These are phyloP conservation scores for Standfussiana lucernea DNA, from an alignment of 2,888 invertebrate genomes.

Conservation along the genomic window DNA sequence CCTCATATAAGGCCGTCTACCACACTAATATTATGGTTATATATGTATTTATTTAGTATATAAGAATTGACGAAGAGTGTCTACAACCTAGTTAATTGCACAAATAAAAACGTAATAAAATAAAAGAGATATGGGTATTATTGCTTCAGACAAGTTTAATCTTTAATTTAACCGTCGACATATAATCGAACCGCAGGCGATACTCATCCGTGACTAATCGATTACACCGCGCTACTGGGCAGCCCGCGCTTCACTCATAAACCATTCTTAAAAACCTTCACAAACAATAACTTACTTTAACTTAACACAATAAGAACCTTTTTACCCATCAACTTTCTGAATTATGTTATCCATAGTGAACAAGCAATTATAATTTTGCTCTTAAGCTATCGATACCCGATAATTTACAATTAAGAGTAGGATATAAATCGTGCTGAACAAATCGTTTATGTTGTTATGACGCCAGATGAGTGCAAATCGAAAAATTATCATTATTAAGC, in stretches of 20 bases:
- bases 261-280: conserved; percentile 57
- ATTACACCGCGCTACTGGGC: conserved; percentile 83
- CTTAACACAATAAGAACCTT: conserved; percentile 48
- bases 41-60: conserved; percentile 1
- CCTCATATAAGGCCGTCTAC: conserved; percentile 35
- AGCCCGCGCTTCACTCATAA: conserved; percentile 69
- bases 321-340: conserved; percentile 40
- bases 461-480: conserved; percentile 57
- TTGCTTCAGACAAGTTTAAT: conserved; percentile 59
- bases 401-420: conserved; percentile 72
- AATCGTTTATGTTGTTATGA: conserved; percentile 58
- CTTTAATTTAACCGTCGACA: conserved; percentile 70
- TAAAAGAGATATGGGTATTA: conserved; percentile 40
- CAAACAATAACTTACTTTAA: conserved; percentile 61
- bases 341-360: conserved; percentile 58
- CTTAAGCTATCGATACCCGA: conserved; percentile 69
- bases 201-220: conserved; percentile 80
- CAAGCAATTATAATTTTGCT: conserved; percentile 67
- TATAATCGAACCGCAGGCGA: conserved; percentile 74
- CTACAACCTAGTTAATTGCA: conserved; percentile 14
- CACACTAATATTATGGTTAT: background rate
- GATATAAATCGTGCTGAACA: conserved; percentile 51
- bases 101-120: conserved; percentile 55
- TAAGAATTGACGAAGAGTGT: background rate
- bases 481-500: conserved; percentile 57